Conservation (phyloP, 2,797 vertebrate species). For the Eulemur albifrons region DNA sequence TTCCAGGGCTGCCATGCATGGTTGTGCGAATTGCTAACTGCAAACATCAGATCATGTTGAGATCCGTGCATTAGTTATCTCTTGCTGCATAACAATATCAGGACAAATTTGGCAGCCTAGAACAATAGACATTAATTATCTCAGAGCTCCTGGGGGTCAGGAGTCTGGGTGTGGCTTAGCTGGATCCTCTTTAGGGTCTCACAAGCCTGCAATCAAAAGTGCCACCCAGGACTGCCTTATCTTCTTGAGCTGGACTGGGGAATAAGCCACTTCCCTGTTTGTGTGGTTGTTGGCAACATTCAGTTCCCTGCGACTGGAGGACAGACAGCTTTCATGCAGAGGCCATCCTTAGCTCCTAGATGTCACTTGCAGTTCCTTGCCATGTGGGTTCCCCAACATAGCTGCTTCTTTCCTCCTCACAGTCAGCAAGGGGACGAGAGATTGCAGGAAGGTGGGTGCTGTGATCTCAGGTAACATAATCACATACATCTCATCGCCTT, state of each 20-base stretch:
- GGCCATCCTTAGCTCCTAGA: background rate
- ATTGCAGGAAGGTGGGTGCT: background rate
- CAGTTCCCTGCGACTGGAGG: rapidly evolving
- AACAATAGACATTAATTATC: background rate
- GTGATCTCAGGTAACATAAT: background rate
- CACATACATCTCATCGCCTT: background rate
- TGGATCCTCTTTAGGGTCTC: background rate
- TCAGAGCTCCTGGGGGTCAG: background rate
- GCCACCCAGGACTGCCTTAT: background rate
- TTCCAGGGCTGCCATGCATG: background rate
- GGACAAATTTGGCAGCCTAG: background rate
- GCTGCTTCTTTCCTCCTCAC: background rate
- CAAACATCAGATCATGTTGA: background rate
- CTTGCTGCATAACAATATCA: background rate
- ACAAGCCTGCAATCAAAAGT: background rate
- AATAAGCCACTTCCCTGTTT: background rate
- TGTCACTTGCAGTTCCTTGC: background rate
- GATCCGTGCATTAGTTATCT: background rate
- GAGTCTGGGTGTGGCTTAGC: background rate
- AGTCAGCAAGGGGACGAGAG: background rate
- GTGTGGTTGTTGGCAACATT: background rate
- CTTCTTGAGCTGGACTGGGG: background rate
- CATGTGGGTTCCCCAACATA: background rate
- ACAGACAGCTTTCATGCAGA: background rate
- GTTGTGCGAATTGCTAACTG: background rate